Conservation (phyloP, 2,797 vertebrate species). For the Centroberyx gerrardi region DNA sequence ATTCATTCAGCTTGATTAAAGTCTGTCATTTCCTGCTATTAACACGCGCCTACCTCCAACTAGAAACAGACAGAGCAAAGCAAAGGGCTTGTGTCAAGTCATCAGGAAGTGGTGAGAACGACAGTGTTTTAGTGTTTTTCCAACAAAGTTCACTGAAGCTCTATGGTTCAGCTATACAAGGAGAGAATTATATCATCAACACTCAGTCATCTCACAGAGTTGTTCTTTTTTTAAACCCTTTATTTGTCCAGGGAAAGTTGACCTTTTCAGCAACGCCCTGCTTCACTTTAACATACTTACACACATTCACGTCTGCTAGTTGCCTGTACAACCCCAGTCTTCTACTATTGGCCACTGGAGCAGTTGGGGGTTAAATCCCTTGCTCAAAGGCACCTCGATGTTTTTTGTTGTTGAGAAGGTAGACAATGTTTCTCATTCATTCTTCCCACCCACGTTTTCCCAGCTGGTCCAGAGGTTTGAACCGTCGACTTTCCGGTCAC, state of each 20-base stretch:
- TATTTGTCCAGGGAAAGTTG: constrained; percentile 16
- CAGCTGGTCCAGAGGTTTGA: background rate
- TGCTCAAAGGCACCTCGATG: constrained; percentile 3
- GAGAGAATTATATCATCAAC: constrained; percentile 65
- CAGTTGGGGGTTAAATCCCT: background rate
- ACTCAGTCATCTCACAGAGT: constrained; percentile 31
- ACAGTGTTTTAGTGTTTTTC: constrained; percentile 66
- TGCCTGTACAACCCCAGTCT: background rate
- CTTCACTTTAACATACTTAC: constrained; percentile 6
- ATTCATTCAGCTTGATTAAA: constrained; percentile 81
- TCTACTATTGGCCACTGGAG: background rate
- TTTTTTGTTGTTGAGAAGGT: background rate
- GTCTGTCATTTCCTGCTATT: constrained; percentile 84
- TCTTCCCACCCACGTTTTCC: too few relatives aligned
- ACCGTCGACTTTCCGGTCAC: background rate
- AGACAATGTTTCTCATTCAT: too few relatives aligned
- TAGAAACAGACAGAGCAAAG: constrained; percentile 62
- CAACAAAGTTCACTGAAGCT: constrained; percentile 59
- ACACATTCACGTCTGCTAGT: constrained; percentile 9
- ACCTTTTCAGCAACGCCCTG: constrained; percentile 27
- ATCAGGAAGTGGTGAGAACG: constrained; percentile 74
- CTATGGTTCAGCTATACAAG: constrained; percentile 46
- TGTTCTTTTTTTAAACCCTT: constrained; percentile 54
- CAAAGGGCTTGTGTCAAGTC: constrained; percentile 33
- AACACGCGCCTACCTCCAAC: constrained; percentile 72